Conservation (phyloP, 2,113 vertebrate genomes). For the Bufo gargarizans region DNA sequence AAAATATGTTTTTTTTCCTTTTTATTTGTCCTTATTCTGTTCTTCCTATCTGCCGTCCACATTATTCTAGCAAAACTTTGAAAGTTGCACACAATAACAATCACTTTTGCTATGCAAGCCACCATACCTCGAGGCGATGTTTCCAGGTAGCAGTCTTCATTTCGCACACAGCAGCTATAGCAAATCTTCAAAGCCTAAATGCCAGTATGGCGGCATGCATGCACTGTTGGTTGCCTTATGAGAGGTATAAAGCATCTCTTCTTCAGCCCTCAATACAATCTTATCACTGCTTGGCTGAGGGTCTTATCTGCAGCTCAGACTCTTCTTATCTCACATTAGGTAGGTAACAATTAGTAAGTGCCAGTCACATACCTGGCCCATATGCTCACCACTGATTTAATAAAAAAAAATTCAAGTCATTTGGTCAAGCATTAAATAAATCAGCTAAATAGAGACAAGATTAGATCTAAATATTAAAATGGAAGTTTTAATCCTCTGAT, state of each 20-base stretch:
- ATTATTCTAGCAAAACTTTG: neutral
- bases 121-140: slow-evolving; percentile 1
- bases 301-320: slow-evolving; percentile 35
- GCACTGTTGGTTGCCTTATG: slow-evolving; percentile 8
- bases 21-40: neutral
- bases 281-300: slow-evolving; percentile 24
- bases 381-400: neutral
- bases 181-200: slow-evolving; percentile 47
- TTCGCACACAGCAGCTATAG: slow-evolving; percentile 12
- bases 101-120: neutral
- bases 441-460: slow-evolving; percentile 13
- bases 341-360: slow-evolving; percentile 36
- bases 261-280: slow-evolving; percentile 22
- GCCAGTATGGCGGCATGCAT: slow-evolving; percentile 17
- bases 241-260: slow-evolving; percentile 29
- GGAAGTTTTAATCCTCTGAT: slow-evolving; percentile 46
- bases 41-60: neutral
- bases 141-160: slow-evolving; percentile 47
- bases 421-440: slow-evolving; percentile 21
- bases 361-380: slow-evolving; percentile 22
- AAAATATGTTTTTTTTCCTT: neutral
- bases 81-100: neutral
- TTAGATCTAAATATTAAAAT: slow-evolving; percentile 46
- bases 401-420: slow-evolving; percentile 33
- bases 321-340: slow-evolving; percentile 43